Evolutionary conservation across 2,888 invertebrate genomes (phyloP).

Genomic region (Eupithecia tripunctaria): DNA sequence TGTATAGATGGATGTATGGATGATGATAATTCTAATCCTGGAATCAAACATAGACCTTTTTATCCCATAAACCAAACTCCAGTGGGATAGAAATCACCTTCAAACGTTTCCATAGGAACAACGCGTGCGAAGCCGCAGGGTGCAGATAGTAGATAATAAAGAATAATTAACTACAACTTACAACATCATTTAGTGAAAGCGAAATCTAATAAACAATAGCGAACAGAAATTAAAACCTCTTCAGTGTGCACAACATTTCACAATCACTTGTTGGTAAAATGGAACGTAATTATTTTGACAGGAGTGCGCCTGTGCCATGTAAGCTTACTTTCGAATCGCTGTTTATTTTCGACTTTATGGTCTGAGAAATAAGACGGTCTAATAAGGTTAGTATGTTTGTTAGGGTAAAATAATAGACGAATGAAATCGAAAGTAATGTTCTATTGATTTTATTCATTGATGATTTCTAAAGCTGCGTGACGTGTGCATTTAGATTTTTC

Average conservation of each 20-base stretch:
- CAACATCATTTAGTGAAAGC: constrained; percentile 34
- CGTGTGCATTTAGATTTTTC: background rate
- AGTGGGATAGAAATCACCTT: too few species aligned
- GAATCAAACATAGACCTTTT: too few species aligned
- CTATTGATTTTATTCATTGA: constrained; percentile 57
- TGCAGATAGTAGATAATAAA: background rate
- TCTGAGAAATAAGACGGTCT: constrained; percentile 26
- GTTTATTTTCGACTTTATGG: constrained; percentile 43
- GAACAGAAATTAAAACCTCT: constrained; percentile 48
- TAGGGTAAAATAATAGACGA: constrained; percentile 57
- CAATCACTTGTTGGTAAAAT: constrained; percentile 59
- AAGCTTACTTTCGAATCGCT: constrained; percentile 42
- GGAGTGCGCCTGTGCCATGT: constrained; percentile 65
- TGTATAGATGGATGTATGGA: too few species aligned
- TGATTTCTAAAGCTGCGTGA: constrained; percentile 42
- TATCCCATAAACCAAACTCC: too few species aligned
- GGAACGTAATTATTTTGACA: constrained; percentile 59
- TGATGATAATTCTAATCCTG: too few species aligned
- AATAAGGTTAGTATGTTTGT: constrained; percentile 38
- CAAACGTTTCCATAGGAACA: too few species aligned
- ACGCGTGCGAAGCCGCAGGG: too few species aligned
- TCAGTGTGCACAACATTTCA: constrained; percentile 49
- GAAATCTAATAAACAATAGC: constrained; percentile 40
- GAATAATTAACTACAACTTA: constrained; percentile 13
- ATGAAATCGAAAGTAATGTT: constrained; percentile 66